These are phyloP conservation scores for Anneissia japonica DNA, from an alignment of 35 echinoderm and acorn worm species.

Conservation along the genomic window DNA sequence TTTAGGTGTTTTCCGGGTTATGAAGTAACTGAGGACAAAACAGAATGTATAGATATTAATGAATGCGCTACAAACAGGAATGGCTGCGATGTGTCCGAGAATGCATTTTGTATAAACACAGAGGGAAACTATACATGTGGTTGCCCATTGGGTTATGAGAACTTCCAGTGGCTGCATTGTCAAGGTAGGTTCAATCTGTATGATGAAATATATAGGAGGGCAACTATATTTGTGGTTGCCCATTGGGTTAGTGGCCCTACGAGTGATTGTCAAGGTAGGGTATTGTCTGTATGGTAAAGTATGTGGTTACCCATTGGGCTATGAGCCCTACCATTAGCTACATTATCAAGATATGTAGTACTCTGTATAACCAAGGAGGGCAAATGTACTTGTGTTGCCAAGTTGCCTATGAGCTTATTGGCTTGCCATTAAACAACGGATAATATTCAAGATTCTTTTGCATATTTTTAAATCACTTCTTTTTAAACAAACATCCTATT, in stretches of 20 bases:
- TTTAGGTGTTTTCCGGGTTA: constrained; percentile 87
- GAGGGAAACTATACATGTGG: constrained; percentile 84
- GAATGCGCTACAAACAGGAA: constrained; percentile 50
- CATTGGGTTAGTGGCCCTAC: too few relatives aligned
- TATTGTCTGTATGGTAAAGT: too few relatives aligned
- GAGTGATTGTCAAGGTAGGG: too few relatives aligned
- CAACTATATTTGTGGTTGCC: too few relatives aligned
- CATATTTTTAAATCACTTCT: too few relatives aligned
- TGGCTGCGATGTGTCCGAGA: constrained; percentile 49
- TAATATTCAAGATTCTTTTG: too few relatives aligned
- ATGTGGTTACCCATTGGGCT: constrained; percentile 65
- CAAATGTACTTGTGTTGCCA: too few relatives aligned
- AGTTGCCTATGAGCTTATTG: too few relatives aligned
- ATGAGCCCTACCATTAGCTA: constrained; percentile 51
- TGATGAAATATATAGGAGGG: too few relatives aligned
- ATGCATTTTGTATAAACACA: constrained; percentile 70
- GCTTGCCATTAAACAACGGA: too few relatives aligned
- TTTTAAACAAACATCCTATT: too few relatives aligned
- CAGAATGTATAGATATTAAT: constrained; percentile 57
- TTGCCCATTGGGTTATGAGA: constrained; percentile 75
- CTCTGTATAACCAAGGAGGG: too few relatives aligned
- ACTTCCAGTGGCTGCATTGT: constrained; percentile 65
- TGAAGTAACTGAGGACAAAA: constrained; percentile 24
- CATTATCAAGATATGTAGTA: constrained; percentile 72
- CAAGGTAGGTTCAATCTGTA: constrained; percentile 76